Evolutionary conservation across 2,888 invertebrate species (phyloP), one percentile per base, ranked within the genome.

Genomic region (Emmelina monodactyla): DNA sequence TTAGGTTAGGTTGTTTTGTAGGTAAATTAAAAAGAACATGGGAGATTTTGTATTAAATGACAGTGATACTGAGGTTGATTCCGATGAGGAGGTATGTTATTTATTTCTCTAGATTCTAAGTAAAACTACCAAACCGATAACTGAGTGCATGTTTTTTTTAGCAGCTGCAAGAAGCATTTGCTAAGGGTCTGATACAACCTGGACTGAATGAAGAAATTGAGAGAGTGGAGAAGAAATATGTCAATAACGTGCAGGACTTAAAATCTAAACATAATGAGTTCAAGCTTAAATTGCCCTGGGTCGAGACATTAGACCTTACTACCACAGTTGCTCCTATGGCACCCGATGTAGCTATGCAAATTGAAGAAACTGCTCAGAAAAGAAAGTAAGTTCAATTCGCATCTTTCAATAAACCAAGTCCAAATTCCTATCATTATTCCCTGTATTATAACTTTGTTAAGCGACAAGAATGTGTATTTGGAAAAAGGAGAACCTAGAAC

Each of bases 161-260:
- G 35, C 57, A 96, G 94, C 69, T 97, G 37, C 95, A 94, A 86
- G 89, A 91, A 58, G 95, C 96, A 0, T 93, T 94, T 63, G 88
- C 88, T 0, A 85, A 88, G 51, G 96, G 96, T 1, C 79, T 89
- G 35, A 57, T 97, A 0, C 92, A 95, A 59, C 91, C 94, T 1
- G 95, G 95, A 1, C 68, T 96, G 0, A 94, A 94, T 64, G 81
- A 85, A 46, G 83, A 85, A 50, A 71, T 87, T 34, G 78, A 84
- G 46, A 71, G 75, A 50, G 58, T 82, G 37, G 80, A 83, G 45
- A 85, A 82, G 56, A 66, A 68, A 30, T 81, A 75, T 50, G 83
- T 84, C 2, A 94, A 95, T 59, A 88, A 92, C 73, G 82, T 88
- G 37, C 89, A 55, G 33, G 88, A 85, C 36, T 62, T 96, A 40